A percentile compares a stretch with the other conserved stretches of the same genome.
These are phyloP conservation scores for Synanthedon andrenaeformis DNA, from an alignment of 2,888 invertebrate species.

Conservation along the genomic window DNA sequence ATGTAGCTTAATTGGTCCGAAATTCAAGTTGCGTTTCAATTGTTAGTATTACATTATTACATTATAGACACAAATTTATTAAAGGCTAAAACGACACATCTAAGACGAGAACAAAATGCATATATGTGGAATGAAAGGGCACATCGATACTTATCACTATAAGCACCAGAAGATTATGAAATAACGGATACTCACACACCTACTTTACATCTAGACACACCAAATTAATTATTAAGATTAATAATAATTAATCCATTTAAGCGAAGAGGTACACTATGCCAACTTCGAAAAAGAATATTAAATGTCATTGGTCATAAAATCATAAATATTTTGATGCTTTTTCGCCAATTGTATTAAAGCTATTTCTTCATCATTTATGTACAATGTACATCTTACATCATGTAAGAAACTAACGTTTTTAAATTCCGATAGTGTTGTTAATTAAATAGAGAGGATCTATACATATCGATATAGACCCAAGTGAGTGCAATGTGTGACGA, in stretches of 20 bases:
- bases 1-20: slow-evolving; percentile 31
- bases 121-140: slow-evolving; percentile 55
- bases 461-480: no score
- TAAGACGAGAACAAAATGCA: slow-evolving; percentile 24
- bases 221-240: background rate
- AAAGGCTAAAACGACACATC: background rate
- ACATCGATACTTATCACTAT: slow-evolving; percentile 48
- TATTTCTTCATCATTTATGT: no score
- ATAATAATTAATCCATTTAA: no score
- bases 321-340: no score
- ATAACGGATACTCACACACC: slow-evolving; percentile 5
- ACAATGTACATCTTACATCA: no score
- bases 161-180: slow-evolving; percentile 61
- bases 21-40: slow-evolving; percentile 37
- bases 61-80: background rate
- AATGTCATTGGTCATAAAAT: no score
- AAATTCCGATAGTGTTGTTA: no score
- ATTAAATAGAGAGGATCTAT: no score
- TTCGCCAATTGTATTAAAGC: no score
- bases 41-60: slow-evolving; percentile 19
- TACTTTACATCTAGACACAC: slow-evolving; percentile 1
- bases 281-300: background rate
- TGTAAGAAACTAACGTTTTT: no score
- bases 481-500: no score
- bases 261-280: background rate